These are phyloP conservation scores for Pimephales promelas DNA, from an alignment of 2,113 vertebrate species.

Conservation along the genomic window DNA sequence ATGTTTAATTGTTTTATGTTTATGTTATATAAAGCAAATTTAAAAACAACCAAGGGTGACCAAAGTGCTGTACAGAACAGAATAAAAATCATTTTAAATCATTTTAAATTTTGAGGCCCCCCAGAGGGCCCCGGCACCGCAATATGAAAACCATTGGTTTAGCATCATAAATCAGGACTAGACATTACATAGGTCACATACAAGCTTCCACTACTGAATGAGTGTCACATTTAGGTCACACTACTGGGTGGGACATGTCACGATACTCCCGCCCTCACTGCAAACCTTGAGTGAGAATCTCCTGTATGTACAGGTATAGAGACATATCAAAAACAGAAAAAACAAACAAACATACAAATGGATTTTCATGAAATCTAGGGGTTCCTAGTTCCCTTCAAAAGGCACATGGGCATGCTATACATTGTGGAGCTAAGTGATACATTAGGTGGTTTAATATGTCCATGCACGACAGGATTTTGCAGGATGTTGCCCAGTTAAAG, in stretches of 20 bases:
- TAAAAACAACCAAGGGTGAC: too few relatives aligned
- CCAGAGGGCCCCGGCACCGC: too few relatives aligned
- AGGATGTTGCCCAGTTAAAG: neutral
- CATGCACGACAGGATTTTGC: neutral
- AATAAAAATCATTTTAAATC: neutral
- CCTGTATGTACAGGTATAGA: neutral
- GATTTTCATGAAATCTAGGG: neutral
- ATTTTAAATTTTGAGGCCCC: neutral
- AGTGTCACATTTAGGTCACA: constrained; percentile 67
- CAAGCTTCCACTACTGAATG: constrained; percentile 34
- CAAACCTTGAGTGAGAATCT: neutral
- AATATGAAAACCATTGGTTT: neutral
- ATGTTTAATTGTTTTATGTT: too few relatives aligned
- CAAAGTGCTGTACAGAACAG: too few relatives aligned
- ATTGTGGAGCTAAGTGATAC: neutral
- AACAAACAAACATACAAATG: neutral
- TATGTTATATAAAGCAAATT: neutral
- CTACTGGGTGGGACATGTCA: constrained; percentile 49
- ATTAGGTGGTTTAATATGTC: neutral
- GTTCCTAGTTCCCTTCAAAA: constrained; percentile 19
- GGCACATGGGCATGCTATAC: neutral
- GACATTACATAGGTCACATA: neutral
- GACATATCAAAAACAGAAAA: too few relatives aligned
- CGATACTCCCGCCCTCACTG: constrained; percentile 46
- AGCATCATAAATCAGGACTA: constrained; percentile 1